Base-by-base conservation (phyloP, 1,140 invertebrate genomes). In the Ceratitis capitata region DNA sequence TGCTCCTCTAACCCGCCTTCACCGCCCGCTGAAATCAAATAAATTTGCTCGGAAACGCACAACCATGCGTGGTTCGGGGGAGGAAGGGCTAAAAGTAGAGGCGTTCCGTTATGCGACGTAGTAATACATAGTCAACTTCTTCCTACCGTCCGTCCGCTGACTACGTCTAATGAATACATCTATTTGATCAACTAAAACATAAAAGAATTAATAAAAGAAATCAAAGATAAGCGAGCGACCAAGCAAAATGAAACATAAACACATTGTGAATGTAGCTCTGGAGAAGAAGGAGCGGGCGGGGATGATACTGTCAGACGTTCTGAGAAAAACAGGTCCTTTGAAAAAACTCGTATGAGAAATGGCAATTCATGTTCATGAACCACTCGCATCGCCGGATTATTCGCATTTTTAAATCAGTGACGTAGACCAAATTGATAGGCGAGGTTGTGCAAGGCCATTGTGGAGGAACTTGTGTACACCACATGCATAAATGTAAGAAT, bases 311-410 rank as follows among this genome's bases (percentile, higher is more conserved):
- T 39, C n/a, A n/a, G n/a, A n/a, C n/a, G n/a, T n/a, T n/a, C n/a
- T n/a, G n/a, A n/a, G n/a, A 47, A 78, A 35, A 42, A 78, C 9
- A 35, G 39, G 35, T 74, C 39, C 23, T 10, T 19, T 39, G 69
- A 78, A 78, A 9, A 78, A 78, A 78, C 42, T 78, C 39, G 69
- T 47, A 42, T 6, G 16, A 45, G 69, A 78, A 78, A 78, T 23
- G 16, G 69, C 69, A 78, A 78, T 78, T 78, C 69, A 78, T 78
- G 69, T 78, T 78, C 45, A 78, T 45, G n/a, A 78, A 78, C 69
- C 19, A 78, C 23, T 35, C 69, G 69, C 26, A 45, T 45, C 69
- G 39, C 26, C 26, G 14, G 29, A 35, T 78, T 10, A 78, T 78
- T 78, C n/a, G 19, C 16, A 26, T 23, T 78, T 23, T n/a, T 23